Evolutionary conservation across 2,113 vertebrate genomes (phyloP).

Genomic region (Oryzias celebensis): DNA sequence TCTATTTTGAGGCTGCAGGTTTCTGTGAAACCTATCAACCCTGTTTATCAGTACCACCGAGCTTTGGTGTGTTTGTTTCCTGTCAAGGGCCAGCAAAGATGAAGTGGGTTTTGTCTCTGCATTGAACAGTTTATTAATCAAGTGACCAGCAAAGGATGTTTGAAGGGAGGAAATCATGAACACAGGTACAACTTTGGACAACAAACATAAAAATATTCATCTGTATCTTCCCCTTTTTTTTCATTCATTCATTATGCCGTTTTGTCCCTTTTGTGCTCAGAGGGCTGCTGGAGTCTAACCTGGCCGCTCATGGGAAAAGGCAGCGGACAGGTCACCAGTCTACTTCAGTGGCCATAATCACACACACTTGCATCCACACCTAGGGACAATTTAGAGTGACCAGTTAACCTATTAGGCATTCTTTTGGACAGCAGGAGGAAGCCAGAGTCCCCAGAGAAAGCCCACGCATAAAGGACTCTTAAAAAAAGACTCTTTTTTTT

Average conservation of each 20-base stretch:
- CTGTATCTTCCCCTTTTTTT: slow-evolving; percentile 20
- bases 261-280: too few species aligned
- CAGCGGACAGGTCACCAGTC: too few species aligned
- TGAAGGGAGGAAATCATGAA: slow-evolving; percentile 24
- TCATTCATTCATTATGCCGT: too few species aligned
- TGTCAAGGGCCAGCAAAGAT: slow-evolving; percentile 57
- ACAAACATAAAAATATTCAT: slow-evolving; percentile 7
- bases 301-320: too few species aligned
- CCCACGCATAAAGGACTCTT: too few species aligned
- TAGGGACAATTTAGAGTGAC: too few species aligned
- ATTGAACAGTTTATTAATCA: slow-evolving; percentile 40
- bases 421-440: too few species aligned
- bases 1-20: slow-evolving; percentile 43
- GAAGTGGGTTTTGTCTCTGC: slow-evolving; percentile 50
- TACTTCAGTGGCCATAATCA: too few species aligned
- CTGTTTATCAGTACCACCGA: slow-evolving; percentile 31
- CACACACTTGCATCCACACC: too few species aligned
- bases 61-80: slow-evolving; percentile 52
- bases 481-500: neutral
- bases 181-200: slow-evolving; percentile 13
- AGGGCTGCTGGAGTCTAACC: too few species aligned
- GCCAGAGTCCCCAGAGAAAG: too few species aligned
- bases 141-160: slow-evolving; percentile 48
- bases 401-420: too few species aligned
- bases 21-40: slow-evolving; percentile 35